phyloP scores from a whole-genome alignment of 2,113 vertebrate genomes.

The Plestiodon gilberti region DNA sequence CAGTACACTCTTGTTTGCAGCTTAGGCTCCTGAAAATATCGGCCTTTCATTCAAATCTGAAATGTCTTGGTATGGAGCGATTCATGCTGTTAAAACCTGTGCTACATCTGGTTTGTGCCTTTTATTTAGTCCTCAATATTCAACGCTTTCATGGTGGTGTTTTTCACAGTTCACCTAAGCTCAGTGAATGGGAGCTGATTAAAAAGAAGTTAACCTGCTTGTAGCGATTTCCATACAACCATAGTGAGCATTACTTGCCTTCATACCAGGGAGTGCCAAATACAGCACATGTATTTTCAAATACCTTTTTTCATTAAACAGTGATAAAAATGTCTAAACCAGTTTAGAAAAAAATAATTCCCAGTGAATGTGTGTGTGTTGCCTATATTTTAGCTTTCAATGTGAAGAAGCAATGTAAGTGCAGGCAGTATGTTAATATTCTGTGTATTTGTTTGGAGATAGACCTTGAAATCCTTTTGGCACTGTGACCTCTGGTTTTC shows the following conservation, averaged over 20 bases:
- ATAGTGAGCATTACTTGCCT: neutral
- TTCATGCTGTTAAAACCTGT: neutral
- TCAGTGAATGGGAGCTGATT: neutral
- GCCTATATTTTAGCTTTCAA: rapidly evolving
- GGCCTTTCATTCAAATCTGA: neutral
- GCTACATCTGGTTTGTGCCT: neutral
- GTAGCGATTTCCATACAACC: neutral
- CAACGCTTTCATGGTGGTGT: neutral
- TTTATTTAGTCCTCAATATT: neutral
- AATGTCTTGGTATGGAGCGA: neutral
- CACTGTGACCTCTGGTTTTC: constrained; percentile 22
- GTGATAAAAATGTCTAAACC: neutral
- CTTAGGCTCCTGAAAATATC: too few relatives aligned
- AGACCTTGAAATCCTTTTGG: constrained; percentile 47
- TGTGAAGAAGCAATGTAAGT: neutral
- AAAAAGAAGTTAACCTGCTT: neutral
- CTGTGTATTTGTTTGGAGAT: neutral
- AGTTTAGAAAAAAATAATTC: neutral
- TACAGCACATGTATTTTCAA: neutral
- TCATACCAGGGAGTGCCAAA: neutral
- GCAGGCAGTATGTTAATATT: neutral
- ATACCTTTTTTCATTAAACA: neutral
- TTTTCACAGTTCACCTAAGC: neutral
- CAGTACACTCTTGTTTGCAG: neutral
- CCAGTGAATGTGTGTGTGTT: rapidly evolving